phyloP scores from a whole-genome alignment of 2,113 vertebrate species.

The Anhinga rufa region DNA sequence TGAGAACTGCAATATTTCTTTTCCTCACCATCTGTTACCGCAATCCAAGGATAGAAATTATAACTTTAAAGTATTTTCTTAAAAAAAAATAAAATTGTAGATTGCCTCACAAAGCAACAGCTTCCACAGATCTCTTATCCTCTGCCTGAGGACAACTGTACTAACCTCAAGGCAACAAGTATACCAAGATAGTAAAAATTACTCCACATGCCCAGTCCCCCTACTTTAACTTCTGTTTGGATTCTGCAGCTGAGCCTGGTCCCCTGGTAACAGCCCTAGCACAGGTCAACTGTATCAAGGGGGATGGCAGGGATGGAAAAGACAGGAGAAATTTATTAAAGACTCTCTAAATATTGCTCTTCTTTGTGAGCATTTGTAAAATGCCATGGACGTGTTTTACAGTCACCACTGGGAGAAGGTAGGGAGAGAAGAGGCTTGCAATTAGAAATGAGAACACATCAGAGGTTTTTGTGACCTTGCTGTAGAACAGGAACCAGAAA shows the following conservation, averaged over 20 bases:
- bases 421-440: not conserved
- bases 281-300: not conserved
- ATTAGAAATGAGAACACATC: not conserved
- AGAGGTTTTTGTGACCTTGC: not conserved
- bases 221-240: not conserved
- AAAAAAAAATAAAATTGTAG: not conserved
- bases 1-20: not conserved
- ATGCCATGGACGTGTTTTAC: not conserved
- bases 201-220: accelerated
- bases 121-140: not conserved
- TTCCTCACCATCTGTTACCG: not conserved
- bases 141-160: not conserved
- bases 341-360: not conserved
- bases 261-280: not conserved
- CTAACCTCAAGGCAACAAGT: not conserved
- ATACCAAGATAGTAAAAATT: not conserved
- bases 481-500: not conserved
- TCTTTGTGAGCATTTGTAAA: not conserved
- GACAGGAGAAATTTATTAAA: not conserved
- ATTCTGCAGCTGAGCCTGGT: not conserved
- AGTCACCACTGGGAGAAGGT: not conserved
- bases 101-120: not conserved
- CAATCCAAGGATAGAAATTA: not conserved
- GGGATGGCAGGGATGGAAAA: not conserved
- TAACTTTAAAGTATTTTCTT: not conserved